A percentile compares a stretch with the other conserved stretches of the same genome.
Evolutionary conservation across 2,113 vertebrate species (phyloP).

Genomic region (Indri indri): DNA sequence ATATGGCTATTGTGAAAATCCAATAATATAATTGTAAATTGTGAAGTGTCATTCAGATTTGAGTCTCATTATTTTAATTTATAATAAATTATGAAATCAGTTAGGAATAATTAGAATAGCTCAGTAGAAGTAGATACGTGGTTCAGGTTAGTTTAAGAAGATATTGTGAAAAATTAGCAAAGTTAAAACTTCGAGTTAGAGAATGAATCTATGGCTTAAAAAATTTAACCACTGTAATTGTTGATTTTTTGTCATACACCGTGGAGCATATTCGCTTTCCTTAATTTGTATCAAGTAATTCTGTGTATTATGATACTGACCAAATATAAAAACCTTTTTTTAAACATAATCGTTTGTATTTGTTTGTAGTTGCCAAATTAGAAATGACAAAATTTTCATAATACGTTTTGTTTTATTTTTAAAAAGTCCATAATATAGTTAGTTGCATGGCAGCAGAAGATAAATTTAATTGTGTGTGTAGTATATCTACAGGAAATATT

Average conservation of each 20-base stretch:
- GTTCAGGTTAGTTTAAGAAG: background rate
- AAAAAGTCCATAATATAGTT: background rate
- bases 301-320: background rate
- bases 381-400: background rate
- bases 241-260: background rate
- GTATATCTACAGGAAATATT: background rate
- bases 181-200: background rate
- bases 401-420: conserved; percentile 7
- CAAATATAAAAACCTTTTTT: background rate
- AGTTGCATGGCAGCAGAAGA: background rate
- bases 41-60: background rate
- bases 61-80: background rate
- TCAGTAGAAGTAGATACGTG: background rate
- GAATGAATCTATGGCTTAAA: background rate
- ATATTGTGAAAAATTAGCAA: background rate
- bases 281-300: background rate
- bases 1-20: background rate
- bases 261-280: background rate
- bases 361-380: background rate
- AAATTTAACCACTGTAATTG: background rate
- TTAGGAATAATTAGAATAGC: background rate
- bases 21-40: background rate
- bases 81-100: background rate
- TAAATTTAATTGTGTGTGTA: background rate
- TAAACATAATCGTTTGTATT: background rate